Conservation (phyloP, 2,888 invertebrate genomes). For the Rhagonycha fulva region DNA sequence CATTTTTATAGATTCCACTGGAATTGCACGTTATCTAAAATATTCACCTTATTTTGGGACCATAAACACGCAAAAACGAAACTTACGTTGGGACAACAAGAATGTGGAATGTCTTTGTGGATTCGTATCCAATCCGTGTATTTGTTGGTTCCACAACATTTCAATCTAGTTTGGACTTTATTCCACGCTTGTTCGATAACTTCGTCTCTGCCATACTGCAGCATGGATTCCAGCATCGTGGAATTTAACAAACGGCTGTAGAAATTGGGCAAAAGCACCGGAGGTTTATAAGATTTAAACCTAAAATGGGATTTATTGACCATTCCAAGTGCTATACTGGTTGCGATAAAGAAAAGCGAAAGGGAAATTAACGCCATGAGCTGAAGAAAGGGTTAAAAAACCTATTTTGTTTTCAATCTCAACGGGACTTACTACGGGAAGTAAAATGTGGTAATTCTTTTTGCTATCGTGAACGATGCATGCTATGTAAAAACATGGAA, state of each 20-base stretch:
- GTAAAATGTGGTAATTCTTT: conserved; percentile 30
- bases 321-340: conserved; percentile 21
- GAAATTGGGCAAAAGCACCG: conserved; percentile 7
- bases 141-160: conserved; percentile 34
- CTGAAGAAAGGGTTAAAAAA: conserved; percentile 7
- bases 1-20: conserved; percentile 7
- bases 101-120: conserved; percentile 19
- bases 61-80: neutral
- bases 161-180: conserved; percentile 28
- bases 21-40: neutral
- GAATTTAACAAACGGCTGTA: conserved; percentile 24
- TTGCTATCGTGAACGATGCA: conserved; percentile 33
- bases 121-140: conserved; percentile 26
- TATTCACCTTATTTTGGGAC: neutral
- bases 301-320: conserved; percentile 20
- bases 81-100: conserved; percentile 24
- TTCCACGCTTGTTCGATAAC: conserved; percentile 28
- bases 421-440: conserved; percentile 21
- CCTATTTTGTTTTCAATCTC: neutral
- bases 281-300: conserved; percentile 12
- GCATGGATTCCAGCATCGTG: conserved; percentile 22
- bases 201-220: conserved; percentile 9
- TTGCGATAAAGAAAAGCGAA: conserved; percentile 23
- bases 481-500: conserved; percentile 34
- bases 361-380: conserved; percentile 25